Base-by-base conservation (phyloP, 2,888 invertebrate genomes). In the Phytoseiulus persimilis region DNA sequence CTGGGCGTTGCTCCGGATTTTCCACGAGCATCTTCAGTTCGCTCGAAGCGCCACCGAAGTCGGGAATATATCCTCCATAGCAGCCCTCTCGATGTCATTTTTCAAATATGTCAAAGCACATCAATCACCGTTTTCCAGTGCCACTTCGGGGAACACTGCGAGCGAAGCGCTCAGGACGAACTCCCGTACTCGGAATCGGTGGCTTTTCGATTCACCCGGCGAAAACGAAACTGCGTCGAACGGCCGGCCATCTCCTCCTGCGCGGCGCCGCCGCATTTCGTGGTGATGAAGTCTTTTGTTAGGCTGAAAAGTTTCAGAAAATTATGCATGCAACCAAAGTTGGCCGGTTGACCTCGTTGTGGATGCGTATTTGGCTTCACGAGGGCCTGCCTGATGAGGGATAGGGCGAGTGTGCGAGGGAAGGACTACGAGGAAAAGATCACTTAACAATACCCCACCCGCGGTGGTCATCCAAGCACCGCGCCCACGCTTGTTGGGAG, bases 201-300 rank as follows among this genome's bases (percentile, higher is more conserved):
- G 28, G 65, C 28, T 28, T 65, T 28, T 28, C 28, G 65, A 65
- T 65, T 65, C 65, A 65, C 65, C 18, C 65, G 65, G 18, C 23
- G 65, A 65, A 28, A 65, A 65, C 65, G 65, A 65, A 65, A 28
- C 65, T 65, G 65, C 65, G 65, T 18, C 65, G 65, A 65, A 14
- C 18, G 65, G 28, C 65, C 28, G 28, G 65, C 65, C 65, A 23
- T 1, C 65, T 18, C 65, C 9, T 3, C 65, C 65, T 28, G 23
- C 65, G 65, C 23, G 65, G 11, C 28, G 28, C 2, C 65, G 65
- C 65, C 65, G 65, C 65, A 28, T 65, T 65, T 65, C 65, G 14
- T 65, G 65, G 65, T 65, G 65, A 65, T 65, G 65, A 65, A 65
- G 65, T 65, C 65, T 65, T 65, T 65, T 65, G 65, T 65, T 65